Percentiles rank a stretch among this genome's conserved stretches.
Evolutionary conservation across 2,888 invertebrate genomes (phyloP).

Genomic region (Apotomis betuletana): DNA sequence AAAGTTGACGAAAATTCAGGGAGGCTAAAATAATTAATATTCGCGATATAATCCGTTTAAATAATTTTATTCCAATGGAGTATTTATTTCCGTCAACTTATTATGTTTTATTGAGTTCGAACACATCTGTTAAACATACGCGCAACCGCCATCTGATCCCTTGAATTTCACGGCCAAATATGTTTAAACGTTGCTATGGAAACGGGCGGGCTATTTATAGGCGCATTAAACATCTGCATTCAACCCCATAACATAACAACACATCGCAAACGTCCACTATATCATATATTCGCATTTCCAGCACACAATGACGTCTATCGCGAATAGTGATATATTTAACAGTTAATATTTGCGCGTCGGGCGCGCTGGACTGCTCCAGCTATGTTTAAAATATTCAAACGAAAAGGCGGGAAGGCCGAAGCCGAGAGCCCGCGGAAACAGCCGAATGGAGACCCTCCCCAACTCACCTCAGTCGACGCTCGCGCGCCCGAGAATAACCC

Average conservation of each 20-base stretch:
- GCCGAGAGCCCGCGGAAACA: constrained; percentile 57
- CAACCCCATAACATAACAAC: constrained; percentile 39
- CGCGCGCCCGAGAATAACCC: constrained; percentile 66
- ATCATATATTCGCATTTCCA: constrained; percentile 15
- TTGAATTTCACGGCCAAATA: background rate
- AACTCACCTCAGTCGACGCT: constrained; percentile 62
- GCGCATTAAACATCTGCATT: constrained; percentile 8
- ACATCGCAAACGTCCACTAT: constrained; percentile 39
- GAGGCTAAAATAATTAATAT: no score
- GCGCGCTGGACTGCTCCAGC: constrained; percentile 61
- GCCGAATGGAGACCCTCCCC: constrained; percentile 55
- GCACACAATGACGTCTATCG: constrained; percentile 36
- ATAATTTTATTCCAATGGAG: background rate
- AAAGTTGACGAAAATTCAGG: no score
- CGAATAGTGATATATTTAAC: constrained; percentile 49
- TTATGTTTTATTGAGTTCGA: no score
- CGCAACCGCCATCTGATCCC: background rate
- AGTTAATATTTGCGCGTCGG: constrained; percentile 57
- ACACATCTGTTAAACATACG: no score
- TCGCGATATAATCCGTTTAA: no score
- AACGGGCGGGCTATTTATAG: constrained; percentile 1
- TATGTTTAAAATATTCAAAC: constrained; percentile 81
- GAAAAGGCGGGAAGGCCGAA: constrained; percentile 76
- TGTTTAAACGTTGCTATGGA: constrained; percentile 12
- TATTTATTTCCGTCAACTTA: no score